These are phyloP conservation scores for Heliconius ethilla DNA, from an alignment of 2,888 invertebrate species.

Conservation along the genomic window DNA sequence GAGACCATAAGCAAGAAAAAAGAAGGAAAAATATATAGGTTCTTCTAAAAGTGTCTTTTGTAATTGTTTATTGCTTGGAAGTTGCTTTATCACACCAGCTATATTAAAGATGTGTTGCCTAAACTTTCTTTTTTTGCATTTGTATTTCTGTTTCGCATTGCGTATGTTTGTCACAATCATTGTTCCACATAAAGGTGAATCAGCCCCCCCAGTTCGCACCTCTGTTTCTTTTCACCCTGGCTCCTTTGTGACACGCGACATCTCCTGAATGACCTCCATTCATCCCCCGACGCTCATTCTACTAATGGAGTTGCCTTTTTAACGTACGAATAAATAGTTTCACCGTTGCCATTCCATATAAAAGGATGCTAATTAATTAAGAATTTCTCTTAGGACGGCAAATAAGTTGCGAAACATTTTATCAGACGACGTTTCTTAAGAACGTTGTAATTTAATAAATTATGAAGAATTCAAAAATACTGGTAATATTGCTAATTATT, in stretches of 20 bases:
- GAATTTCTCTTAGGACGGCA: conserved; percentile 43
- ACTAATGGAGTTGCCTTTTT: conserved; percentile 78
- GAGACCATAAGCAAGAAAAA: neutral
- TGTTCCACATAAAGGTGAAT: conserved; percentile 43
- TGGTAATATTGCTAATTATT: neutral
- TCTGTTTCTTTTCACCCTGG: conserved; percentile 53
- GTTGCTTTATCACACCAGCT: neutral
- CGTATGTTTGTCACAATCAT: conserved; percentile 41
- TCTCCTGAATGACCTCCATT: conserved; percentile 73
- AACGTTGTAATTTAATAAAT: conserved; percentile 28
- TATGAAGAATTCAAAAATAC: neutral
- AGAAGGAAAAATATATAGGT: neutral
- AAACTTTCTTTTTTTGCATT: conserved; percentile 13
- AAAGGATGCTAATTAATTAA: conserved; percentile 71
- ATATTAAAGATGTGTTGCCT: neutral
- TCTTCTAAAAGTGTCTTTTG: neutral
- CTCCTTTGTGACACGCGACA: conserved; percentile 65
- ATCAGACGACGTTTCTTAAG: conserved; percentile 35
- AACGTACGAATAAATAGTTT: conserved; percentile 71
- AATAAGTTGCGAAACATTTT: conserved; percentile 42
- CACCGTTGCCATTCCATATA: conserved; percentile 52
- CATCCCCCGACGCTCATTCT: conserved; percentile 71
- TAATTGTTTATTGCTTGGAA: conserved; percentile 16
- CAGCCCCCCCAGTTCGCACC: conserved; percentile 42
- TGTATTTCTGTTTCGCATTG: conserved; percentile 31